phyloP scores from a whole-genome alignment of 1,140 invertebrate species.

The Eufriesea mexicana region DNA sequence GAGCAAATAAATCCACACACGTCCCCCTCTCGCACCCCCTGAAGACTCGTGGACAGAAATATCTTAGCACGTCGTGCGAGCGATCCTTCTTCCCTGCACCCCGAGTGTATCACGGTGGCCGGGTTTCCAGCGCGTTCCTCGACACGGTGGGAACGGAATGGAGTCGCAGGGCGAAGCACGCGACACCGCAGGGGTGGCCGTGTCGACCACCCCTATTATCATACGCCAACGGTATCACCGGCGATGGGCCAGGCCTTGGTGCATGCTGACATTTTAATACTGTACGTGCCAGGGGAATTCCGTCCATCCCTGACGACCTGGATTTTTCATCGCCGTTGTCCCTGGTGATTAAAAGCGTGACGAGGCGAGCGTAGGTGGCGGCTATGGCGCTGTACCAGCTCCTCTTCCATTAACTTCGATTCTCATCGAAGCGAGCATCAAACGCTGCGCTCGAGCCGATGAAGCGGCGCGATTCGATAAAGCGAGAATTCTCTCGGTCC shows the following conservation, averaged over 20 bases:
- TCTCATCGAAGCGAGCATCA: conserved; percentile 60
- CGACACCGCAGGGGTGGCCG: neutral
- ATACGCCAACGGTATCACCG: conserved; percentile 42
- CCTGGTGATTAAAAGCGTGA: conserved; percentile 64
- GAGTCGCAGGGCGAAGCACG: neutral
- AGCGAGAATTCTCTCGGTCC: conserved; percentile 26
- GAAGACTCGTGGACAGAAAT: too few species aligned
- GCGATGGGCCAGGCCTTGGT: conserved; percentile 49
- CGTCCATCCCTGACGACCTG: conserved; percentile 44
- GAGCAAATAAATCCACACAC: too few species aligned
- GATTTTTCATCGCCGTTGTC: conserved; percentile 59
- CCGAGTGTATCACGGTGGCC: neutral
- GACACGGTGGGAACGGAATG: neutral
- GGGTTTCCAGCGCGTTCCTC: neutral
- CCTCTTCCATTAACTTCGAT: conserved; percentile 65
- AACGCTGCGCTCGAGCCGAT: conserved; percentile 43
- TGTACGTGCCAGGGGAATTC: conserved; percentile 3
- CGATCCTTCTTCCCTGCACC: neutral
- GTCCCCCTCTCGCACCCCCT: too few species aligned
- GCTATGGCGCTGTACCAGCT: neutral
- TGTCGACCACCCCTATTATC: conserved; percentile 42
- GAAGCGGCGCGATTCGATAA: conserved; percentile 41
- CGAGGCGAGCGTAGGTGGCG: conserved; percentile 18
- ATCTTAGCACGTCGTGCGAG: too few species aligned
- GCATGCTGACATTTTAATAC: conserved; percentile 66